Evolutionary conservation across 2,113 vertebrate species (phyloP), one percentile per base, ranked within the genome.

Genomic region (Zapornia atra): DNA sequence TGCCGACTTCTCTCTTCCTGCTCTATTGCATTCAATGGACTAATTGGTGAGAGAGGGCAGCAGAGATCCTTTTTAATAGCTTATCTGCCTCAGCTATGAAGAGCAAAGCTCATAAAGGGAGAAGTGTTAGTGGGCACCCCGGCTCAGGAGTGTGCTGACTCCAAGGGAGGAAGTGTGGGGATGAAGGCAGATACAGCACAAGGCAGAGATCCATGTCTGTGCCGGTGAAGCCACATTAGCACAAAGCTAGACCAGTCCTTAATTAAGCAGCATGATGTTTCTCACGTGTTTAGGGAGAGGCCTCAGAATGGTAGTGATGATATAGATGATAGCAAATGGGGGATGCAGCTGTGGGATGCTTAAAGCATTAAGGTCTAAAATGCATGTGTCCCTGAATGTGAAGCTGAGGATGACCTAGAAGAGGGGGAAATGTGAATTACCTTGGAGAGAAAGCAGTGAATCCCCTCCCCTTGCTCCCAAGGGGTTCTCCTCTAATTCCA

Each of bases 1-100:
- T 6, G 19, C 80, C 31, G 31, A 6, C 33, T 88, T 88, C 54
- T 73, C 38, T 86, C 33, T 76, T 28, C 70, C n/a, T 73, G 59
- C 46, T 94, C 42, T 63, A 38, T 59, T 0, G 0, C 40, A 17
- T 78, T 94, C 34, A 46, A 50, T 59, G 80, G 80, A 82, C 57
- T 92, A 53, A 95, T 80, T 86, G 63, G 80, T 96, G 96, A 93
- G 68, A 96, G 95, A 96, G 90, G 96, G 95, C 95, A 91, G 95
- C 90, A 94, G 95, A 96, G 95, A 93, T 93, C 90, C 69, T 92
- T 96, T 90, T 65, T 75, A 88, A 78, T 78, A 86, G 42, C 1
- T 0, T 38, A 3, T 88, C 48, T 81, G n/a, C 54, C 57, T 94
- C 44, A 34, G 87, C 73, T 69, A 1, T 2, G n/a, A 54, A 60